These are phyloP conservation scores for Sebastes vulpes DNA, from an alignment of 2,797 vertebrate genomes.

Conservation along the genomic window DNA sequence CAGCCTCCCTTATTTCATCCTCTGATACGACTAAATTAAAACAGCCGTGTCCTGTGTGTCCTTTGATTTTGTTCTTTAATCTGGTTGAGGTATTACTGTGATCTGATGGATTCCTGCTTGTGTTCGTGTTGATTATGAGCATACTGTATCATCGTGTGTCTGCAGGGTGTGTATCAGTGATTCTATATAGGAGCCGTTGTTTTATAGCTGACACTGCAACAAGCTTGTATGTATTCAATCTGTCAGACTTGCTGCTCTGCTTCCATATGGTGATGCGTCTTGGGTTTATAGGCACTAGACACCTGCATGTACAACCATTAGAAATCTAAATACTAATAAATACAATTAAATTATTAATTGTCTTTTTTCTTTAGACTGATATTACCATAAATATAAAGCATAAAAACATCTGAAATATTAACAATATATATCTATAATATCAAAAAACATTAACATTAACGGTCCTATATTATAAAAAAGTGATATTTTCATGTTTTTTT, in stretches of 20 bases:
- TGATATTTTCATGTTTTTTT: too few relatives aligned
- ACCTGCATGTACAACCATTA: not conserved
- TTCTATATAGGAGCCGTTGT: not conserved
- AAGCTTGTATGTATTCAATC: not conserved
- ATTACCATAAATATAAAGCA: not conserved
- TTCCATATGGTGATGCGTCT: constrained; percentile 15
- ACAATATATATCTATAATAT: not conserved
- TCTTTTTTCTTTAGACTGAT: not conserved
- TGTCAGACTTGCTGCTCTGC: not conserved
- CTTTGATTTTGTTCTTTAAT: constrained; percentile 75
- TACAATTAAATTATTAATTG: not conserved
- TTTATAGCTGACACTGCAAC: constrained; percentile 12
- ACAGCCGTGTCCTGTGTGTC: constrained; percentile 35
- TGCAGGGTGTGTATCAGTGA: constrained; percentile 16
- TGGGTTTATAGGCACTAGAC: not conserved
- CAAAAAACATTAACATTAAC: not conserved
- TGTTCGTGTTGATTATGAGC: constrained; percentile 74
- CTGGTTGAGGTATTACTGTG: constrained; percentile 77
- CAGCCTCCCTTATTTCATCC: constrained; percentile 31
- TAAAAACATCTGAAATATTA: not conserved
- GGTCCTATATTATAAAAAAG: too few relatives aligned
- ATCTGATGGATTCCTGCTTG: constrained; percentile 83
- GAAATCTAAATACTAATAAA: not conserved
- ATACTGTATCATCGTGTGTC: constrained; percentile 15
- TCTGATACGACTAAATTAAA: constrained; percentile 70